Conservation (phyloP, 1,140 invertebrate species). For the Drosophila equinoxialis region DNA sequence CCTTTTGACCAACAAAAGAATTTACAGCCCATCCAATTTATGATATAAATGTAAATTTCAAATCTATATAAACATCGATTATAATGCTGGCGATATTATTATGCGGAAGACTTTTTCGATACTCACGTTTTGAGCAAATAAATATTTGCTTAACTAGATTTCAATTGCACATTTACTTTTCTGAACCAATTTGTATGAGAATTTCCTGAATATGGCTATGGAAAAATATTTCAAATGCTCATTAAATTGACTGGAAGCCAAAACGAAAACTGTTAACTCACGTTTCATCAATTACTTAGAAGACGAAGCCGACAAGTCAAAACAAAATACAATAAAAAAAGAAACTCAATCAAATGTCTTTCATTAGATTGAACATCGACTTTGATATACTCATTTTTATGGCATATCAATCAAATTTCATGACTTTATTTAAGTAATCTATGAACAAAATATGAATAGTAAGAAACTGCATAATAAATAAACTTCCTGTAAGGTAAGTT, state of each 20-base stretch:
- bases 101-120: constrained; percentile 11
- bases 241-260: constrained; percentile 37
- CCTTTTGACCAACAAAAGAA: neutral
- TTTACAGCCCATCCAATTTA: neutral
- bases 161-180: constrained; percentile 27
- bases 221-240: constrained; percentile 58
- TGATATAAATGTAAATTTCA: neutral
- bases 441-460: no score
- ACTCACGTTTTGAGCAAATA: constrained; percentile 20
- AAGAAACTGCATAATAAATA: no score
- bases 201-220: constrained; percentile 67
- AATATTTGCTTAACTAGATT: constrained; percentile 60
- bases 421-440: no score
- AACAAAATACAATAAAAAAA: constrained; percentile 32
- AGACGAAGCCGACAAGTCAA: constrained; percentile 27
- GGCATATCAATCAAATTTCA: no score
- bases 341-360: constrained; percentile 15
- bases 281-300: constrained; percentile 68
- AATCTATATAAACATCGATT: neutral
- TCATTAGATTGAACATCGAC: constrained; percentile 25
- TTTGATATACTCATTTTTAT: neutral
- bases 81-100: neutral
- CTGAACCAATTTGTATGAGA: constrained; percentile 68
- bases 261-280: constrained; percentile 69
- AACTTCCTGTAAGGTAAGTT: no score